Evolutionary conservation across 2,797 vertebrate genomes (phyloP).

Genomic region (Xiphorhynchus erythropygius): DNA sequence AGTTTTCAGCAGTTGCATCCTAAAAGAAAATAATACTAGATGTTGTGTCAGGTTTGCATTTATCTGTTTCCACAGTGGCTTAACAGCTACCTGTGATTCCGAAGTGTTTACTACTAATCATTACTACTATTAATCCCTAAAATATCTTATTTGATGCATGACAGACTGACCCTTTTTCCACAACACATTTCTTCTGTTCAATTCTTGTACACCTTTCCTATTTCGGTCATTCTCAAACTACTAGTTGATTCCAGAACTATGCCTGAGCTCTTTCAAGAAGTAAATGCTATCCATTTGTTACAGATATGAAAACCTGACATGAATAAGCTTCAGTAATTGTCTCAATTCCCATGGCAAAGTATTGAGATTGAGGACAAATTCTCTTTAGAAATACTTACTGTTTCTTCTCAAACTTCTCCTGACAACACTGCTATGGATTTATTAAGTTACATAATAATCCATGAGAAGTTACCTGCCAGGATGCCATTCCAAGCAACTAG

Average conservation of each 20-base stretch:
- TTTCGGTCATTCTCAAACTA: not conserved
- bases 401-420: not conserved
- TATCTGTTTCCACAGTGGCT: not conserved
- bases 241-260: not conserved
- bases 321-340: not conserved
- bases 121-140: not conserved
- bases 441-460: not conserved
- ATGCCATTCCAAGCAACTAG: not conserved
- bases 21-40: not conserved
- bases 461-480: not conserved
- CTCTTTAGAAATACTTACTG: not conserved
- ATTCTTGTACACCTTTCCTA: not conserved
- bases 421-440: not conserved
- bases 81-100: not conserved
- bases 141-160: not conserved
- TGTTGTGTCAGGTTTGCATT: constrained; percentile 11
- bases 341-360: not conserved
- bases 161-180: not conserved
- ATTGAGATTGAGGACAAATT: not conserved
- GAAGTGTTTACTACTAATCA: not conserved
- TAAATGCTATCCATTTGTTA: not conserved
- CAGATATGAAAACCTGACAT: not conserved
- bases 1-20: not conserved
- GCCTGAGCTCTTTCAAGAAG: not conserved
- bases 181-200: not conserved